Percentiles rank a stretch among this genome's conserved stretches.
Conservation (phyloP, 2,113 vertebrate genomes). For the Scomber colias region DNA sequence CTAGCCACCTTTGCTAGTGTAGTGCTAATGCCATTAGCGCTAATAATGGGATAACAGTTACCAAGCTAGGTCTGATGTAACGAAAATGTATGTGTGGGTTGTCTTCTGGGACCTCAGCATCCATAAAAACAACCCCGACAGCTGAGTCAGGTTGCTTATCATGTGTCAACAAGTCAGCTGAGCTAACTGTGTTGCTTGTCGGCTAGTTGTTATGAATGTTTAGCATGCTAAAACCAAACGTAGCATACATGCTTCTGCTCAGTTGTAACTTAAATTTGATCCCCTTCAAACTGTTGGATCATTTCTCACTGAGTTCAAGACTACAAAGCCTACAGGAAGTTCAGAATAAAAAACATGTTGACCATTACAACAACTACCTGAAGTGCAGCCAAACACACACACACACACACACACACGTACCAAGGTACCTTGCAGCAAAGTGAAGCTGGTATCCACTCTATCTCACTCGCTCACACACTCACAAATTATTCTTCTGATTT, state of each 20-base stretch:
- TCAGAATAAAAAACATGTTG: conserved; percentile 3
- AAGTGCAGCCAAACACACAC: neutral
- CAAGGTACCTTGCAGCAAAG: neutral
- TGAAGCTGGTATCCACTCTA: neutral
- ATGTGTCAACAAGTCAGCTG: conserved; percentile 45
- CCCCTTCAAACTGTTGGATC: neutral
- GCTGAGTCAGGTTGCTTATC: neutral
- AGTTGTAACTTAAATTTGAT: neutral
- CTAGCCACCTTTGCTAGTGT: conserved; percentile 63
- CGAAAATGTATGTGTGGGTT: neutral
- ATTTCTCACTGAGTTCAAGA: neutral
- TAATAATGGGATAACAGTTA: conserved; percentile 42
- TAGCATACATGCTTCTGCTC: neutral
- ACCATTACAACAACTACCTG: neutral
- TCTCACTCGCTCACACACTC: too few species aligned
- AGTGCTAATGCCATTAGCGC: conserved; percentile 63
- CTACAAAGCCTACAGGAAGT: neutral
- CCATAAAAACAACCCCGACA: conserved; percentile 9
- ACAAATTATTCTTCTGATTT: neutral
- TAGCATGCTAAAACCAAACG: conserved; percentile 27
- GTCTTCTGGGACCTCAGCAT: neutral
- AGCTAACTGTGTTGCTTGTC: conserved; percentile 17
- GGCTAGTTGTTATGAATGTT: conserved; percentile 11
- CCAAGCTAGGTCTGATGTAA: neutral
- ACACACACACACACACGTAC: conserved; percentile 1